Base-by-base conservation (phyloP, 2,888 invertebrate genomes). In the Calliscelio sp. region DNA sequence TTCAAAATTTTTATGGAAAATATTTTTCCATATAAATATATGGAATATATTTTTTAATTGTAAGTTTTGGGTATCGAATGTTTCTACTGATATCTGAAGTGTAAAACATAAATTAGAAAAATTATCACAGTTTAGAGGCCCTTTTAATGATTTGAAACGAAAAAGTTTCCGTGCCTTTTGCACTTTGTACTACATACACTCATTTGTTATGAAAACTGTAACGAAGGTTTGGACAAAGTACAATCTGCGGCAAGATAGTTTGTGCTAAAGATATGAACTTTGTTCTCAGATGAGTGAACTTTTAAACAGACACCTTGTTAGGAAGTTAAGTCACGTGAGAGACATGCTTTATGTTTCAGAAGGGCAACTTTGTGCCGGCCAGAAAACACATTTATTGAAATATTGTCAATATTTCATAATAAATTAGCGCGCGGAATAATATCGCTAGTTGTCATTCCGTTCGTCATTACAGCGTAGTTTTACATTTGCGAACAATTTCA, bases 291-390 rank as follows among this genome's bases (percentile, higher is more conserved):
- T 63, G 59, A 77, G 66, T 49, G 66, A 75, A 65, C 51, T 68
- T 68, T 59, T 78, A 66, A 63, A 70, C 63, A 70, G 63, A 59
- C 44, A 59, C 55, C 71, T 71, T 79, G 53, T 79, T 79, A 71
- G 55, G 22, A 68, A 79, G 63, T 70, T 71, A 44, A 63, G 79
- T 79, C 79, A 71, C 79, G 71, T 28, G 63, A 65, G 32, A 77
- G 18, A 49, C 59, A 24, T 25, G 75, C 24, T 75, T 65, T 57
- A 75, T 55, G 41, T 46, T 49, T 46, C 25, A 46, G 32, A 68
- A 77, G 24, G 38, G n/a, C 16, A 24, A 49, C 25, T 55, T 59
- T 46, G 24, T 57, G 57, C 59, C 49, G 32, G 11, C 20, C 66
- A 35, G 46, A 77, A 55, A 77, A 49, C 18, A 25, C 16, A 18